phyloP scores from a whole-genome alignment of 2,113 vertebrate genomes.

The Corapipo altera region DNA sequence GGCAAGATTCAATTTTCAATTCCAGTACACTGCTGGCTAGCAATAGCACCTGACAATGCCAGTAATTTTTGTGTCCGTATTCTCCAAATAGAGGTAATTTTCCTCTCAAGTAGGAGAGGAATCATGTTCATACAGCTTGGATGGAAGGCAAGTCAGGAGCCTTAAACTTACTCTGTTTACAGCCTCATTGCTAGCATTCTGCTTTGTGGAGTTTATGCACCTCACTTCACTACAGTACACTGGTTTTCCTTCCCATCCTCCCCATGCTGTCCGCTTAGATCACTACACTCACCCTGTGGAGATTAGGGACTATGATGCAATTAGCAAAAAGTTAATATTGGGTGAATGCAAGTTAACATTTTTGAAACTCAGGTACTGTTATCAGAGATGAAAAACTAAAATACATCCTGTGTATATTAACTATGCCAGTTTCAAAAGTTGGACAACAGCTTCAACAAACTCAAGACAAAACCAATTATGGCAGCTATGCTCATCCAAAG shows the following conservation, averaged over 20 bases:
- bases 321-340: not conserved
- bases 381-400: not conserved
- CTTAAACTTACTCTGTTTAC: not conserved
- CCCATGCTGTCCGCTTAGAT: not conserved
- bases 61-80: not conserved
- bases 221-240: not conserved
- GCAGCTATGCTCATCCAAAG: not conserved
- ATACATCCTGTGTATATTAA: not conserved
- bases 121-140: not conserved
- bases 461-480: not conserved
- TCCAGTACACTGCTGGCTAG: not conserved
- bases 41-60: not conserved
- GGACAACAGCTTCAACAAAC: not conserved
- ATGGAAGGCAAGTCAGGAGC: not conserved
- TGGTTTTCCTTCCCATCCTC: not conserved
- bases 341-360: not conserved
- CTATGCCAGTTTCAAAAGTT: not conserved
- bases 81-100: not conserved
- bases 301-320: not conserved
- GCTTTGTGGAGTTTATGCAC: not conserved
- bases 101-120: not conserved
- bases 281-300: not conserved
- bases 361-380: not conserved
- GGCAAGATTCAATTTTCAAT: not conserved
- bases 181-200: not conserved